phyloP scores from a whole-genome alignment of 2,888 invertebrate genomes.

The Drosophila ustulata region DNA sequence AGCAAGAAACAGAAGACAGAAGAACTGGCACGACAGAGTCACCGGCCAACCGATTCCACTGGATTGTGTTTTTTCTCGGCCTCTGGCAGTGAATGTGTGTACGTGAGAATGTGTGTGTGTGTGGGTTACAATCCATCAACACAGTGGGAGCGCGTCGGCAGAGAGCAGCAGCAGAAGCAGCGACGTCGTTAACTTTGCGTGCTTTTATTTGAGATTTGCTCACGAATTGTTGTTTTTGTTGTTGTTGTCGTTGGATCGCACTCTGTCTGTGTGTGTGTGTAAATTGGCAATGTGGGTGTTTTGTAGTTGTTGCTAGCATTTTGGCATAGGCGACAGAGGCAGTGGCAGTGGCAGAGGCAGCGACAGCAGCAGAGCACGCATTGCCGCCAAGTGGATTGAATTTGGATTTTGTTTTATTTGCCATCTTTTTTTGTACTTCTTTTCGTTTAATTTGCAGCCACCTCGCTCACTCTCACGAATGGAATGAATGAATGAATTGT shows the following conservation, averaged over 20 bases:
- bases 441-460: background rate
- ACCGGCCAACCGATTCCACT: conserved; percentile 63
- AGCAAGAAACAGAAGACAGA: conserved; percentile 56
- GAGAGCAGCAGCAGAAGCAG: conserved; percentile 32
- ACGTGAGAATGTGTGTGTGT: background rate
- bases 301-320: conserved; percentile 32
- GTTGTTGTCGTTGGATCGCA: conserved; percentile 22
- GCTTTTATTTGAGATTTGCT: conserved; percentile 77
- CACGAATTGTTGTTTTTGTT: conserved; percentile 64
- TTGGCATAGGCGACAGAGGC: conserved; percentile 37
- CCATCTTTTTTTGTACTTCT: conserved; percentile 28
- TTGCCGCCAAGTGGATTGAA: conserved; percentile 67
- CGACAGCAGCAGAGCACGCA: conserved; percentile 18
- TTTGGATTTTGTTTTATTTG: conserved; percentile 61
- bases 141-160: conserved; percentile 25
- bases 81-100: conserved; percentile 31
- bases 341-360: background rate
- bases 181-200: conserved; percentile 60
- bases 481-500: conserved; percentile 21
- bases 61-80: conserved; percentile 61
- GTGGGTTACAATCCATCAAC: conserved; percentile 72
- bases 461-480: conserved; percentile 3
- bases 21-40: conserved; percentile 42
- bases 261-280: conserved; percentile 19
- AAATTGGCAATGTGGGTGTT: conserved; percentile 59